Evolutionary conservation across 1,140 invertebrate genomes (phyloP).

Genomic region (Carcinoscorpius rotundicauda): DNA sequence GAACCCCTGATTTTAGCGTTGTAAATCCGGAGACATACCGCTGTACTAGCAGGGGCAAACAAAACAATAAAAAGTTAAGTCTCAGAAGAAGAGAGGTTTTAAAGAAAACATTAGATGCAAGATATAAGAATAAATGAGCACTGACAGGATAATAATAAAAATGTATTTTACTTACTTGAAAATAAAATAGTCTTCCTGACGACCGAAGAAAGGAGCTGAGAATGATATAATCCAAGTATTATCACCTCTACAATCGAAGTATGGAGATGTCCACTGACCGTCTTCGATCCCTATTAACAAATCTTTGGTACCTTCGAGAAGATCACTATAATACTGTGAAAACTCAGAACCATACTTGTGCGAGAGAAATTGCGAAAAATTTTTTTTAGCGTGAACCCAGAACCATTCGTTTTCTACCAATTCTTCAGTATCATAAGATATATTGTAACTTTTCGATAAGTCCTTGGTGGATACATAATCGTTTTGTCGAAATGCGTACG

Average conservation of each 20-base stretch:
- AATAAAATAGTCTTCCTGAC: conserved; percentile 30
- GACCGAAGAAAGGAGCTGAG: conserved; percentile 90
- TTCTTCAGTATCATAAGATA: conserved; percentile 2
- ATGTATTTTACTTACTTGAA: conserved; percentile 11
- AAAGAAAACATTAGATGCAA: no score
- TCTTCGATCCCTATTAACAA: conserved; percentile 38
- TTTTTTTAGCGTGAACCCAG: conserved; percentile 3
- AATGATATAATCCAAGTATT: conserved; percentile 79
- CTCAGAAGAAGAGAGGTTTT: no score
- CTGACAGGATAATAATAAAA: no score
- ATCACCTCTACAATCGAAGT: conserved; percentile 78
- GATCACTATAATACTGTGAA: neutral
- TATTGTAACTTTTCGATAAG: conserved; percentile 3
- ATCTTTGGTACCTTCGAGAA: conserved; percentile 1
- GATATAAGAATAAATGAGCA: no score
- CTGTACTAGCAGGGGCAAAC: no score
- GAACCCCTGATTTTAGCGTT: no score
- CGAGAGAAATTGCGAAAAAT: conserved; percentile 9
- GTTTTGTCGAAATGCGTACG: conserved; percentile 14
- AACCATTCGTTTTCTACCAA: conserved; percentile 16
- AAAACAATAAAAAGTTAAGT: no score
- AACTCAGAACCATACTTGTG: neutral
- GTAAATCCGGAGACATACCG: no score
- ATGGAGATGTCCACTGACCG: conserved; percentile 84
- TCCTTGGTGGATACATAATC: neutral